Evolutionary conservation across 2,113 vertebrate species (phyloP), one percentile per base, ranked within the genome.

Genomic region (Ondatra zibethicus): DNA sequence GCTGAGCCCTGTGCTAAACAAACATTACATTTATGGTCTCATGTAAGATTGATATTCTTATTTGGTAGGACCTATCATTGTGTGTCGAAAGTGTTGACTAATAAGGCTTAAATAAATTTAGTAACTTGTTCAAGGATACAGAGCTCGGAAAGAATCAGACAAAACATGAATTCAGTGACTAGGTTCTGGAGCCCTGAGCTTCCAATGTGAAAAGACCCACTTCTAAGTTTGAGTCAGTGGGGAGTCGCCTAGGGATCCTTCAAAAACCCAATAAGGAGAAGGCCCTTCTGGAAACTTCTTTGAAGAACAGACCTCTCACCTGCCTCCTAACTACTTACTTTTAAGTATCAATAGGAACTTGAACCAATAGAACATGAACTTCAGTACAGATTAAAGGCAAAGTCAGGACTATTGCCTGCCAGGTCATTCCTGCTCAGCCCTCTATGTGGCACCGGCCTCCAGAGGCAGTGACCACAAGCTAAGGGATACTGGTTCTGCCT

Each of bases 401-500:
- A 92, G 19, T 88, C 25, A 7, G 1, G 61, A 12, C 23, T 61
- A 29, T 82, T 0, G 12, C 42, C 68, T 89, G 61, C 27, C 33
- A 68, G 19, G 6, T 58, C 33, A n/a, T 45, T 47, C 16, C 36
- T 0, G 29, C 76, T 36, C 42, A 81, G 68, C 39, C n/a, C 31
- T 27, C 95, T 42, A 77, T 42, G 55, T 21, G 33, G 55, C 16
- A 9, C 7, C 29, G 45, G 91, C 63, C 82, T 92, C 61, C 1
- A 13, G 86, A 95, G 85, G 75, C 31, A 47, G 76, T 7, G 66
- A 68, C 92, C 66, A 89, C 78, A 88, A 70, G 45, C 88, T 47
- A 65, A 65, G n/a, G 95, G 96, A 85, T 39, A 7, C 82, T 63
- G 91, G 86, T 21, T 70, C 39, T 78, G 33, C 85, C 68, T 98